Evolutionary conservation across 2,888 invertebrate species (phyloP).

Genomic region (Odontothrips loti): DNA sequence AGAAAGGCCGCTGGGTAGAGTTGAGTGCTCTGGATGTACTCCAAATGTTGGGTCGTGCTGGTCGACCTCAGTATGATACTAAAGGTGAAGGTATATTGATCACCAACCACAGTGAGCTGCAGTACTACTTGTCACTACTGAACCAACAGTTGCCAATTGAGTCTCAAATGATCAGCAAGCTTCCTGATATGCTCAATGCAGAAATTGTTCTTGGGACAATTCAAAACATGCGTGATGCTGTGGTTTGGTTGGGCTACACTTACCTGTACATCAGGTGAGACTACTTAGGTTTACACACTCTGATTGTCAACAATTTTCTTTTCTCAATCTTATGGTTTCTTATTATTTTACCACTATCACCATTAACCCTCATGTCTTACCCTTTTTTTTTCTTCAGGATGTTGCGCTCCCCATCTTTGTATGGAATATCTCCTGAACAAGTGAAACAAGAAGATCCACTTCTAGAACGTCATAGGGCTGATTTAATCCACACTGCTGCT

Average conservation of each 20-base stretch:
- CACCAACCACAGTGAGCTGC: constrained; percentile 97
- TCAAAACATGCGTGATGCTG: constrained; percentile 83
- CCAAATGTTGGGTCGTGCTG: constrained; percentile 93
- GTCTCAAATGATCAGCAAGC: constrained; percentile 86
- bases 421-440: constrained; percentile 78
- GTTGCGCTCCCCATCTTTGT: constrained; percentile 83
- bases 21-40: constrained; percentile 94
- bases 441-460: constrained; percentile 70
- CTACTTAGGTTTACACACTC: too few relatives aligned
- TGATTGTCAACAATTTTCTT: constrained; percentile 1
- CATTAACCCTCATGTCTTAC: not conserved
- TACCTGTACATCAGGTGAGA: constrained; percentile 76
- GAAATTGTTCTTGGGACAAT: constrained; percentile 96
- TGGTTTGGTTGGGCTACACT: constrained; percentile 92
- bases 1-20: constrained; percentile 98
- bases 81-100: constrained; percentile 96
- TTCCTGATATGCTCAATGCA: constrained; percentile 96
- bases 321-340: constrained; percentile 15
- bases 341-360: too few relatives aligned
- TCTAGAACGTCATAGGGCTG: constrained; percentile 85
- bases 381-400: constrained; percentile 55
- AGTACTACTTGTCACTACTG: constrained; percentile 93
- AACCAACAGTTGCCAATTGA: constrained; percentile 99
- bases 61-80: constrained; percentile 96
- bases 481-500: constrained; percentile 93